Evolutionary conservation across 2,113 vertebrate genomes (phyloP).

Genomic region (Podarcis raffonei): DNA sequence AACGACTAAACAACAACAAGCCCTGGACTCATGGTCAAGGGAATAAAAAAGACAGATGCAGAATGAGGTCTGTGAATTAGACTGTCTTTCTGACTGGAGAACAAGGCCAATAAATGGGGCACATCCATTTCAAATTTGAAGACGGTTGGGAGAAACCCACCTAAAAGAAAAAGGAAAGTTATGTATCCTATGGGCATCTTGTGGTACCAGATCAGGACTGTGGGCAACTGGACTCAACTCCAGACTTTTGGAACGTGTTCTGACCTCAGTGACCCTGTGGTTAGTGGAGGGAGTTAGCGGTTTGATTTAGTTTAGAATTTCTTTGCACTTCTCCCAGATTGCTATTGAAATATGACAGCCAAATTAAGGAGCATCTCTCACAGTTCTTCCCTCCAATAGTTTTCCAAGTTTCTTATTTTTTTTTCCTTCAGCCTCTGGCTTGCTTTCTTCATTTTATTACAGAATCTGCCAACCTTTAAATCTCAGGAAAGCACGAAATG

Average conservation of each 20-base stretch:
- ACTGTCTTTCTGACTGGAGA: not conserved
- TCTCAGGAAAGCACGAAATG: not conserved
- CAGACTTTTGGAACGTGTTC: not conserved
- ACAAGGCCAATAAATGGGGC: not conserved
- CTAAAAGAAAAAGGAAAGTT: not conserved
- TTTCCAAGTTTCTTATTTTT: not conserved
- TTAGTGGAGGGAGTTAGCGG: not conserved
- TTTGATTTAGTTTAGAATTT: not conserved
- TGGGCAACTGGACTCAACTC: not conserved
- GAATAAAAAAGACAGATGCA: not conserved
- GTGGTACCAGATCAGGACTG: not conserved
- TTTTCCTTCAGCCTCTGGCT: not conserved
- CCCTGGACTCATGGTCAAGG: not conserved
- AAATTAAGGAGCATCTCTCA: not conserved
- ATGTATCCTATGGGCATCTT: not conserved
- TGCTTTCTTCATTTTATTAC: not conserved
- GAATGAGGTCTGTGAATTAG: not conserved
- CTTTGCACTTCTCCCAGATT: not conserved
- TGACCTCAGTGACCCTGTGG: not conserved
- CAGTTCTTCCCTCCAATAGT: not conserved
- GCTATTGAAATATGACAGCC: slow-evolving; percentile 1
- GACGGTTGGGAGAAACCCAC: not conserved
- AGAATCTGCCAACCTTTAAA: not conserved
- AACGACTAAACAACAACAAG: too few relatives aligned
- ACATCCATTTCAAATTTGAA: not conserved